Evolutionary conservation across 2,797 vertebrate genomes (phyloP).

Genomic region (Labroides dimidiatus): DNA sequence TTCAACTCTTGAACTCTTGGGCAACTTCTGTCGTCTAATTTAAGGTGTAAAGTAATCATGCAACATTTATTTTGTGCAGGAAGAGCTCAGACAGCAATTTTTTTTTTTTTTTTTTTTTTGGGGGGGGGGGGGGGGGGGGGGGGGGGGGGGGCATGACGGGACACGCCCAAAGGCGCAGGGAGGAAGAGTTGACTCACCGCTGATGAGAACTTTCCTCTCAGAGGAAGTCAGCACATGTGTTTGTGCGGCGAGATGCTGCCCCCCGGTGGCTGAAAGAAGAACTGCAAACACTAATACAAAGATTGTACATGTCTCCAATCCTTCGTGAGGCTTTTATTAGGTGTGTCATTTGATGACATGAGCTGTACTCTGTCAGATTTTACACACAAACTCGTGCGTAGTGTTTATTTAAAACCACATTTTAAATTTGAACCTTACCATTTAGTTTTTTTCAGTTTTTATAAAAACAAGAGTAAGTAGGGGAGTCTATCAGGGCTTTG

Average conservation of each 20-base stretch:
- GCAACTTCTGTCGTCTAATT: not conserved
- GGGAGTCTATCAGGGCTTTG: too few relatives aligned
- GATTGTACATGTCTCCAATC: too few relatives aligned
- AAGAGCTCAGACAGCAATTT: not conserved
- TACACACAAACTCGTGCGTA: too few relatives aligned
- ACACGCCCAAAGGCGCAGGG: constrained; percentile 45
- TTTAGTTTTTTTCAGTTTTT: too few relatives aligned
- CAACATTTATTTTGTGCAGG: not conserved
- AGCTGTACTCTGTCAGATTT: too few relatives aligned
- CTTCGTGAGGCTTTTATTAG: not conserved
- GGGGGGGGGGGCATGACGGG: not conserved
- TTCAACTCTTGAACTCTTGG: too few relatives aligned
- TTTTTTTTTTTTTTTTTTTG: too few relatives aligned
- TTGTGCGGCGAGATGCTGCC: not conserved
- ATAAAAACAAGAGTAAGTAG: too few relatives aligned
- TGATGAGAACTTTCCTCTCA: not conserved
- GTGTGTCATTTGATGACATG: too few relatives aligned
- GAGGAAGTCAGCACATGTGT: not conserved
- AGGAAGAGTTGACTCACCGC: constrained; percentile 72
- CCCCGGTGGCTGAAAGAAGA: constrained; percentile 19
- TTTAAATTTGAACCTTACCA: too few relatives aligned
- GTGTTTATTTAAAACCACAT: too few relatives aligned
- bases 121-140: too few relatives aligned
- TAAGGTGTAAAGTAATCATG: not conserved
- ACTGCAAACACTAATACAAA: not conserved